Evolutionary conservation across 2,888 invertebrate genomes (phyloP).

Genomic region (Nephrotoma appendiculata): DNA sequence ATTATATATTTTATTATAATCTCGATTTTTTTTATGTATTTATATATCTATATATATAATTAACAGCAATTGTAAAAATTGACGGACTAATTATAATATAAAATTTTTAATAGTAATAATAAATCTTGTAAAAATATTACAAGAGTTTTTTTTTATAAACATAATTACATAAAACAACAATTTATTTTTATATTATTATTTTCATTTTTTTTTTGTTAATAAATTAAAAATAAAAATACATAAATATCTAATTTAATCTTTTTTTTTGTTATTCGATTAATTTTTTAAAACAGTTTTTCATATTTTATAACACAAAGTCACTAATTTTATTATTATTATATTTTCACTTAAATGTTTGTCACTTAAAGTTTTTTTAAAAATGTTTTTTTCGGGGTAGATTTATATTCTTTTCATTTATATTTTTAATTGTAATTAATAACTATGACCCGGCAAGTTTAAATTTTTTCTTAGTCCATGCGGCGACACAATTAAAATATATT

Average conservation of each 20-base stretch:
- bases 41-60: constrained; percentile 6
- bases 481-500: constrained; percentile 15
- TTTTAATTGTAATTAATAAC: constrained; percentile 9
- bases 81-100: constrained; percentile 9
- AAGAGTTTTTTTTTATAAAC: neutral
- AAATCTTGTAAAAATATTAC: neutral
- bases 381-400: constrained; percentile 5
- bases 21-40: constrained; percentile 1
- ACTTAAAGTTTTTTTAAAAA: neutral
- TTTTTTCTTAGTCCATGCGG: constrained; percentile 12
- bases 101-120: constrained; percentile 2
- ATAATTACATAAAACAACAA: constrained; percentile 4
- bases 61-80: constrained; percentile 11
- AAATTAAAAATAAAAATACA: constrained; percentile 1
- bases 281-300: constrained; percentile 7
- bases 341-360: constrained; percentile 6
- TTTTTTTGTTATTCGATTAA: neutral
- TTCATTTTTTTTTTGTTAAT: neutral
- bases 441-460: constrained; percentile 14
- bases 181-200: neutral
- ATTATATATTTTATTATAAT: neutral
- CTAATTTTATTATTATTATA: neutral
- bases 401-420: neutral
- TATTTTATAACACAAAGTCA: constrained; percentile 1
- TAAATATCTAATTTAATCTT: neutral